Evolutionary conservation across 2,797 vertebrate genomes (phyloP).

Genomic region (Pelobates cultripes): DNA sequence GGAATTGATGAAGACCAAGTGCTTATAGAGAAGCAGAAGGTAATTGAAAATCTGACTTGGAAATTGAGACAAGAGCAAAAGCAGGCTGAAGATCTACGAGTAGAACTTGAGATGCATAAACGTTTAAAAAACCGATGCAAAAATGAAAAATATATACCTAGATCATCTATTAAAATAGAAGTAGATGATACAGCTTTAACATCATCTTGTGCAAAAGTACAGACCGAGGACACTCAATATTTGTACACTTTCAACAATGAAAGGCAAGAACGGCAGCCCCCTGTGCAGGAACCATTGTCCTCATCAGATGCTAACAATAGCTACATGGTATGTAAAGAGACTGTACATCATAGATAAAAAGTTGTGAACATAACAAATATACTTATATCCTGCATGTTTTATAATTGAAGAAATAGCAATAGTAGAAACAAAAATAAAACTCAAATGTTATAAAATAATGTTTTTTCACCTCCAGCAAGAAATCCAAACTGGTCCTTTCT

Average conservation of each 20-base stretch:
- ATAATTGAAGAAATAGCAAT: conserved; percentile 36
- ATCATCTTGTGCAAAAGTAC: conserved; percentile 9
- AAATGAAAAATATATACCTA: conserved; percentile 46
- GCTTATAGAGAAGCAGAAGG: conserved; percentile 57
- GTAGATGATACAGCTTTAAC: conserved; percentile 1
- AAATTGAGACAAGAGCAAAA: conserved; percentile 64
- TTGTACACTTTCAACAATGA: conserved; percentile 26
- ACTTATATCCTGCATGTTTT: conserved; percentile 65
- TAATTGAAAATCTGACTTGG: conserved; percentile 55
- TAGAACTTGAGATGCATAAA: conserved; percentile 80
- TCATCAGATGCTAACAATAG: conserved; percentile 10
- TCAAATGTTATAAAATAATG: too few relatives aligned
- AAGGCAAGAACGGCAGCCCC: conserved; percentile 3
- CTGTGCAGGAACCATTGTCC: conserved; percentile 22
- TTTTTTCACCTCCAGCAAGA: too few relatives aligned
- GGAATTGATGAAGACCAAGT: conserved; percentile 49
- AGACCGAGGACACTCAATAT: conserved; percentile 24
- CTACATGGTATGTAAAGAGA: conserved; percentile 40
- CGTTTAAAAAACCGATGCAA: conserved; percentile 74
- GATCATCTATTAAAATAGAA: conserved; percentile 41
- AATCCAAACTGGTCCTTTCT: too few relatives aligned
- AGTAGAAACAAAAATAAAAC: too few relatives aligned
- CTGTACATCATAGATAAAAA: not conserved
- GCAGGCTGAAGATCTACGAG: conserved; percentile 71
- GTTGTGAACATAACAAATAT: not conserved